A percentile compares a stretch with the other conserved stretches of the same genome.
These are phyloP conservation scores for Beris morrisii DNA, from an alignment of 2,888 invertebrate genomes.

Conservation along the genomic window DNA sequence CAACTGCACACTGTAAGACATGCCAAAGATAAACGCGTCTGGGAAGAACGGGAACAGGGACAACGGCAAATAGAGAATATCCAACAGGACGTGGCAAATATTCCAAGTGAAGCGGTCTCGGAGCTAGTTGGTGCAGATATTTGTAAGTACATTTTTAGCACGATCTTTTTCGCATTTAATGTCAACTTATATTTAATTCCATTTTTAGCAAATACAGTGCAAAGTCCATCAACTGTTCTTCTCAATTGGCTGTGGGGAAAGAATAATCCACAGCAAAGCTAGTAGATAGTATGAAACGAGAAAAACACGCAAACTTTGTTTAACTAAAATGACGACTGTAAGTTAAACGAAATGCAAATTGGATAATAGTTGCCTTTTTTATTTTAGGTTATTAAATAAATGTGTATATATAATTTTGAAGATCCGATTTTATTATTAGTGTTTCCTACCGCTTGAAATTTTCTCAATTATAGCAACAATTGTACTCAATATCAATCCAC, in stretches of 20 bases:
- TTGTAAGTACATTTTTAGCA: constrained; percentile 60
- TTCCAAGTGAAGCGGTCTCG: constrained; percentile 73
- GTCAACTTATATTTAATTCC: neutral
- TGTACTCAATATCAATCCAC: too few relatives aligned
- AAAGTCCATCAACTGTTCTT: constrained; percentile 77
- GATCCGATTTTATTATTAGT: too few relatives aligned
- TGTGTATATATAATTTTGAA: too few relatives aligned
- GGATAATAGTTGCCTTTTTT: too few relatives aligned
- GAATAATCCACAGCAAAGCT: constrained; percentile 45
- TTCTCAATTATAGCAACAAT: too few relatives aligned
- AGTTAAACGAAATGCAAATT: too few relatives aligned
- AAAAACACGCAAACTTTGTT: too few relatives aligned
- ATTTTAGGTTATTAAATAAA: too few relatives aligned
- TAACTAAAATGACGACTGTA: too few relatives aligned
- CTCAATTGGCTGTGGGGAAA: constrained; percentile 82
- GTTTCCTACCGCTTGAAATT: too few relatives aligned
- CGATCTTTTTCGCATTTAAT: neutral
- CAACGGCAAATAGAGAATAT: constrained; percentile 75
- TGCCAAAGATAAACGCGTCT: constrained; percentile 72
- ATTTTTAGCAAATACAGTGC: constrained; percentile 70
- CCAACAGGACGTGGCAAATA: constrained; percentile 71
- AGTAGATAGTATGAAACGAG: too few relatives aligned
- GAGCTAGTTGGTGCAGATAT: constrained; percentile 73
- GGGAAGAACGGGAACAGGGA: constrained; percentile 75
- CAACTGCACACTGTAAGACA: constrained; percentile 76